These are phyloP conservation scores for Thalassarche chlororhynchos DNA, from an alignment of 2,113 vertebrate species.

Conservation along the genomic window DNA sequence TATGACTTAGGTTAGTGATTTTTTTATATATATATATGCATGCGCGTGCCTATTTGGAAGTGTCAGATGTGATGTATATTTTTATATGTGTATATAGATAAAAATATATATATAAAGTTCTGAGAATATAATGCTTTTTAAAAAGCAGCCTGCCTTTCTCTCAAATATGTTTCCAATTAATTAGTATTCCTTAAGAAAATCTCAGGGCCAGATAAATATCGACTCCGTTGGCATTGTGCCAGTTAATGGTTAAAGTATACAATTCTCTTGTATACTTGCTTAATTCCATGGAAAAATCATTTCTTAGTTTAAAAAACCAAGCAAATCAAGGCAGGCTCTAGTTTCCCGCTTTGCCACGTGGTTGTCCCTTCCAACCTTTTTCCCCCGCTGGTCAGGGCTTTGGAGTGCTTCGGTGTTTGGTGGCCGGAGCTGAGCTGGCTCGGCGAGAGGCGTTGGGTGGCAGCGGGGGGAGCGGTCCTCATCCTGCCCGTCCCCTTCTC, in stretches of 20 bases:
- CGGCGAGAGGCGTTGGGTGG: accelerated
- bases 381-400: not conserved
- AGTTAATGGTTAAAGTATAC: not conserved
- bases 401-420: too few relatives aligned
- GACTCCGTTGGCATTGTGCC: not conserved
- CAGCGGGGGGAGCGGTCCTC: not conserved
- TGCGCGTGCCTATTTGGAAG: not conserved
- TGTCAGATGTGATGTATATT: not conserved
- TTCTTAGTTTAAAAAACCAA: not conserved
- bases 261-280: not conserved
- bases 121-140: not conserved
- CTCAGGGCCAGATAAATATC: not conserved
- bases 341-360: accelerated
- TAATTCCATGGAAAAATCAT: not conserved
- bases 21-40: not conserved
- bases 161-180: not conserved
- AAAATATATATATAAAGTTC: not conserved
- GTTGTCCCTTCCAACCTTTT: not conserved
- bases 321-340: not conserved
- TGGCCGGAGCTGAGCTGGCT: not conserved
- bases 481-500: not conserved
- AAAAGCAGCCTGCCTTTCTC: not conserved
- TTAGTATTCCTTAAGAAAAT: slow-evolving; percentile 10
- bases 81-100: not conserved
- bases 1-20: not conserved